phyloP scores from a whole-genome alignment of 2,888 invertebrate genomes.

The Nemoura dubitans region DNA sequence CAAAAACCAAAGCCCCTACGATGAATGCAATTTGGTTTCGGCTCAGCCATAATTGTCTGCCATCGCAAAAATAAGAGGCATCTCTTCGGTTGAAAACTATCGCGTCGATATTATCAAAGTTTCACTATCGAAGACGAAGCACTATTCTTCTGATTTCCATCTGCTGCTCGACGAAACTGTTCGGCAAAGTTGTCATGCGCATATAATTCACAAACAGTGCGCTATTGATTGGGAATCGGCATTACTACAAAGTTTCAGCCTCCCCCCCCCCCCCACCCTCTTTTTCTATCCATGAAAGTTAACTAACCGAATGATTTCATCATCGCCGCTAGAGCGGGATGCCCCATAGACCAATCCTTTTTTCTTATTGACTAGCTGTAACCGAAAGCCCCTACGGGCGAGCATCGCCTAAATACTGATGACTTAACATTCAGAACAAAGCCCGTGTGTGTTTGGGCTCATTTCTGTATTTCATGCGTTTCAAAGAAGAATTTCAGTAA shows the following conservation, averaged over 20 bases:
- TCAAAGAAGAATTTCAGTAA: not conserved
- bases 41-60: no score
- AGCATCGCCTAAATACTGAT: conserved; percentile 13
- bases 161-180: not conserved
- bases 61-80: no score
- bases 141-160: conserved; percentile 25
- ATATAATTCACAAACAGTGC: conserved; percentile 33
- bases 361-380: conserved; percentile 20
- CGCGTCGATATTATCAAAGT: not conserved
- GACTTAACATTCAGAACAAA: conserved; percentile 7
- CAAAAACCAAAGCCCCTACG: not conserved
- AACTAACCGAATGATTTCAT: conserved; percentile 50
- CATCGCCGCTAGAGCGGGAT: conserved; percentile 39
- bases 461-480: not conserved
- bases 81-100: not conserved
- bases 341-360: conserved; percentile 15
- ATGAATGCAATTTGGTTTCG: not conserved
- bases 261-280: not conserved
- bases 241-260: conserved; percentile 37
- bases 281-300: conserved; percentile 26
- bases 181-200: not conserved
- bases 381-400: conserved; percentile 20
- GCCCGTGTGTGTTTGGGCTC: not conserved
- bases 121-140: not conserved
- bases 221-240: conserved; percentile 39